Evolutionary conservation across 2,888 invertebrate genomes (phyloP).

Genomic region (Neoitamus cyanurus): DNA sequence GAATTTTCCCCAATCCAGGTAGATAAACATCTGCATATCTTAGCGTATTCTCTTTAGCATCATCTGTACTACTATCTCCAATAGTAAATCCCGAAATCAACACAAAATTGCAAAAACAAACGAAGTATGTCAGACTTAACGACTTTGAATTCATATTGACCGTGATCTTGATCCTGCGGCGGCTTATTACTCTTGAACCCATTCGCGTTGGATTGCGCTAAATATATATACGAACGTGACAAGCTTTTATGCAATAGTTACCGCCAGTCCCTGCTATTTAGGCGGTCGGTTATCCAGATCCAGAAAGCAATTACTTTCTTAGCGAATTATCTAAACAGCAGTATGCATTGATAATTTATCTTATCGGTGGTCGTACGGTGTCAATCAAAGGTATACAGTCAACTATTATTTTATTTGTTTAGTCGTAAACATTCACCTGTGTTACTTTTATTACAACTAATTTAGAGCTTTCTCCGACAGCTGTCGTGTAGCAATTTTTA

Average conservation of each 20-base stretch:
- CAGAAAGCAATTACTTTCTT: background rate
- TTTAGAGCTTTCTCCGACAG: background rate
- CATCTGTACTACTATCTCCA: background rate
- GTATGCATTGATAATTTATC: background rate
- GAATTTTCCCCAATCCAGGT: constrained; percentile 58
- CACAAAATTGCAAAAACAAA: background rate
- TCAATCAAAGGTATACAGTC: background rate
- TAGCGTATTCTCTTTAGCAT: background rate
- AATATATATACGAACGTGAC: background rate
- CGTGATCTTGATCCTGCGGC: background rate
- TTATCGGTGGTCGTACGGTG: background rate
- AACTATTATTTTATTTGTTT: background rate
- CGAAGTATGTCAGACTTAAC: background rate
- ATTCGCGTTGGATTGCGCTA: background rate
- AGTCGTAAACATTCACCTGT: background rate
- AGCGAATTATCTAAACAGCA: background rate
- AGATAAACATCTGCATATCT: constrained; percentile 46
- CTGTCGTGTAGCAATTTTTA: background rate
- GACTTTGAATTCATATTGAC: background rate
- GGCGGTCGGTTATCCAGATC: background rate
- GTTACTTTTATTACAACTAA: background rate
- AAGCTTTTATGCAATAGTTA: background rate
- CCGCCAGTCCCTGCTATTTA: background rate
- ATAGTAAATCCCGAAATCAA: background rate
- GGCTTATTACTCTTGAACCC: background rate